Evolutionary conservation across 2,888 invertebrate species (phyloP).

Genomic region (Drosophila helvetica): DNA sequence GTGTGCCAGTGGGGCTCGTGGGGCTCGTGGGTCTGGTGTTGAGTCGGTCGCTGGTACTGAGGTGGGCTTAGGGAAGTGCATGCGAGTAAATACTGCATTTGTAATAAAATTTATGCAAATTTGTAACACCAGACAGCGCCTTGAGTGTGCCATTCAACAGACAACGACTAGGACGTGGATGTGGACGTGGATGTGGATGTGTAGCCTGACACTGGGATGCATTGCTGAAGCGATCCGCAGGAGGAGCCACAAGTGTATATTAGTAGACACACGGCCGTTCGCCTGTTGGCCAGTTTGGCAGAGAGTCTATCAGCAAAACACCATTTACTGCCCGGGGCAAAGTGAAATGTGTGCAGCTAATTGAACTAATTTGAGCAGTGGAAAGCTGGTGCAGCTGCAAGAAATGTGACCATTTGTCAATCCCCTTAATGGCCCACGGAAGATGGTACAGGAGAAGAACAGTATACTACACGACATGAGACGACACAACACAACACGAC

Average conservation of each 20-base stretch:
- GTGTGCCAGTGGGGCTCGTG: conserved; percentile 27
- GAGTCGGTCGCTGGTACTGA: conserved; percentile 43
- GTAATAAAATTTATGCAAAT: conserved; percentile 57
- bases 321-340: conserved; percentile 9
- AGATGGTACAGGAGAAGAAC: not conserved
- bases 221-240: not conserved
- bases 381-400: conserved; percentile 39
- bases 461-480: not conserved
- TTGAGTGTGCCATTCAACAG: conserved; percentile 1
- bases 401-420: conserved; percentile 46
- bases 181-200: not conserved
- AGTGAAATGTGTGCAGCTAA: conserved; percentile 46
- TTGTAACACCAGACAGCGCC: conserved; percentile 40
- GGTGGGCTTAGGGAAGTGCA: conserved; percentile 29
- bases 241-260: conserved; percentile 16
- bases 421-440: conserved; percentile 33
- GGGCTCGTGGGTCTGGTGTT: conserved; percentile 73
- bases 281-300: conserved; percentile 5
- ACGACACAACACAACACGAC: not conserved
- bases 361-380: conserved; percentile 43
- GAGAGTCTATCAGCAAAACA: conserved; percentile 23
- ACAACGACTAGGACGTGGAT: not conserved
- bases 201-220: not conserved
- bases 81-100: conserved; percentile 50
- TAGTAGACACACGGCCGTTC: not conserved